Evolutionary conservation across 64 coral and sea anemone species (phyloP), one percentile per base, ranked within the genome.

Genomic region (Montipora cactus): DNA sequence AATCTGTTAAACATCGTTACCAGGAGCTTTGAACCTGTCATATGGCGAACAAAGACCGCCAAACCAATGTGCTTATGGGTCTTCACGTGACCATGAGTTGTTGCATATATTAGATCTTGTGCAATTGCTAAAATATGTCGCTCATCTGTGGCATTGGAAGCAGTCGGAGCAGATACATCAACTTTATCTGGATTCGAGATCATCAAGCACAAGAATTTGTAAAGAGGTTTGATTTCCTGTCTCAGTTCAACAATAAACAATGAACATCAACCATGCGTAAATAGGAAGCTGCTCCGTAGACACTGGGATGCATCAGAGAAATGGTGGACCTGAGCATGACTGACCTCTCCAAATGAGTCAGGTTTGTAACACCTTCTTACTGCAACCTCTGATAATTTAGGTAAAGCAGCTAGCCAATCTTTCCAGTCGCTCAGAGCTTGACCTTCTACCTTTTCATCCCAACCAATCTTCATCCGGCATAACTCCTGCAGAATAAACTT

Each of bases 241-340:
- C 25, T 28, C 25, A 28, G 25, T 28, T 28, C 25, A 28, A 28
- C 25, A 90, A 80, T 28, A 23, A 47, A 7, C 89, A 80, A 49
- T 81, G 61, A 19, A 80, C 47, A 59, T 89, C 8, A 28, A 77
- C 73, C 52, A 77, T 4, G 87, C 75, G 10, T 13, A 93, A 23
- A 20, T 83, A 82, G 16, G 85, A 74, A 19, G 82, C 92, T 45
- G 92, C 85, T 82, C 67, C 77, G 50, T 94, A 94, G 7, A 53
- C 77, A 28, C 49, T 45, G 28, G 0, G 89, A 90, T 25, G 77
- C 59, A 71, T 80, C 89, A 3, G 52, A 7, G 52, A 55, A 55
- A 55, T 7, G 0, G 52, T 55, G 52, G 6, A 55, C 6, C 52
- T 55, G 59, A 79, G 45, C 62, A 21, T 48, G 19, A 11, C 68